Evolutionary conservation across 2,888 invertebrate genomes (phyloP), one percentile per base, ranked within the genome.

Genomic region (Diarsia mendica): DNA sequence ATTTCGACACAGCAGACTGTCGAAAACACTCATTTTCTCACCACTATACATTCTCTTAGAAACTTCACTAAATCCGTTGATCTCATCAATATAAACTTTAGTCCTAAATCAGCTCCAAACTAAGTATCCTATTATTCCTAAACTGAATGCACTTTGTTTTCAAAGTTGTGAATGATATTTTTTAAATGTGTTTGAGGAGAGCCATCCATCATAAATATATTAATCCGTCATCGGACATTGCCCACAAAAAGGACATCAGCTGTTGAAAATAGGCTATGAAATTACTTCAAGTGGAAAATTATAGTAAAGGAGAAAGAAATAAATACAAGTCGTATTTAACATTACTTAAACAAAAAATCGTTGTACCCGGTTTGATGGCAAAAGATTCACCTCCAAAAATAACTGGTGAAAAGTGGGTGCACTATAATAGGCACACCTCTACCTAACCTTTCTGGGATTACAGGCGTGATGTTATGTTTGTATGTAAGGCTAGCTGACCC

Each of bases 81-180:
- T 69, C 65, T 68, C 58, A 49, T 67, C 63, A 67, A 67, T 71
- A 46, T 64, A 28, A 79, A 79, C 53, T 83, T 65, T 4, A 44
- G 11, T 44, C n/a, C 44, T 78, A 83, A 83, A 64, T 49, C 64
- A 48, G 53, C 13, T 53, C 10, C 11, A 49, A 67, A 71, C 67
- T 67, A 15, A 63, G 44, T 44, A 71, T 71, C 13, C 15, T 33
- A 72, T 46, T 53, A 72, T 76, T 46, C 81, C 20, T 28, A 53
- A 79, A 79, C 28, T 53, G 48, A 61, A 78, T 61, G 55, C 44
- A 69, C 39, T 68, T 81, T 74, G 39, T 55, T 81, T 55, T 20
- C 6, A 75, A 46, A 64, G 55, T 81, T 64, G 64, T 46, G 13
- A 55, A 61, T 39, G 5, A 11, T 2, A 48, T 53, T 72, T 79